These are phyloP conservation scores for Melanotaenia pygmaea DNA, from an alignment of 2,797 vertebrate genomes.

Conservation along the genomic window DNA sequence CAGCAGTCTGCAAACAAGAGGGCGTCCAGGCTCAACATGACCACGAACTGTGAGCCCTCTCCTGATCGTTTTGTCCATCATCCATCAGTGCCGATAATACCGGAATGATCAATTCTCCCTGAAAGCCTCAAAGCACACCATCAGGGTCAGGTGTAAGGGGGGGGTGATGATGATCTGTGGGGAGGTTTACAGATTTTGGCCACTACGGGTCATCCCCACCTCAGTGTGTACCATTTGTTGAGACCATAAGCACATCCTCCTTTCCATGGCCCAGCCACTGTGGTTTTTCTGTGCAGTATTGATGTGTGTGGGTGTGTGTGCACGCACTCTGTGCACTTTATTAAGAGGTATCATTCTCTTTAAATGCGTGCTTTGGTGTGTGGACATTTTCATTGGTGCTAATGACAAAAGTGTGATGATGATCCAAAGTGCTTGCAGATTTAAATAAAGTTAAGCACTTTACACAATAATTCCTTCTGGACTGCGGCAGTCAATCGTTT, in stretches of 20 bases:
- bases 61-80: slow-evolving; percentile 46
- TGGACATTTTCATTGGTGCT: slow-evolving; percentile 85
- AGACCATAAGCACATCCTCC: slow-evolving; percentile 80
- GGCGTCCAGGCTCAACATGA: slow-evolving; percentile 89
- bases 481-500: slow-evolving; percentile 35
- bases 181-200: slow-evolving; percentile 70
- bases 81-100: slow-evolving; percentile 46
- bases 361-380: slow-evolving; percentile 73
- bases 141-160: slow-evolving; percentile 41
- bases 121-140: slow-evolving; percentile 48
- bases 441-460: slow-evolving; percentile 79
- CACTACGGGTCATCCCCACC: slow-evolving; percentile 64
- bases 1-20: slow-evolving; percentile 93
- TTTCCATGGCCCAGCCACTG: slow-evolving; percentile 79
- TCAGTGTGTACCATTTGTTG: slow-evolving; percentile 85
- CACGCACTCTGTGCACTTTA: slow-evolving; percentile 79
- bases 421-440: slow-evolving; percentile 78
- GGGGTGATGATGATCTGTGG: slow-evolving; percentile 30
- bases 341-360: slow-evolving; percentile 73
- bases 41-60: slow-evolving; percentile 43
- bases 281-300: slow-evolving; percentile 77
- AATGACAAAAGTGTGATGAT: slow-evolving; percentile 72
- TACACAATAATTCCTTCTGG: slow-evolving; percentile 59
- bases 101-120: slow-evolving; percentile 39
- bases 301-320: slow-evolving; percentile 55